Evolutionary conservation across 2,888 invertebrate genomes (phyloP), one percentile per base, ranked within the genome.

Genomic region (Cheilosia urbana): DNA sequence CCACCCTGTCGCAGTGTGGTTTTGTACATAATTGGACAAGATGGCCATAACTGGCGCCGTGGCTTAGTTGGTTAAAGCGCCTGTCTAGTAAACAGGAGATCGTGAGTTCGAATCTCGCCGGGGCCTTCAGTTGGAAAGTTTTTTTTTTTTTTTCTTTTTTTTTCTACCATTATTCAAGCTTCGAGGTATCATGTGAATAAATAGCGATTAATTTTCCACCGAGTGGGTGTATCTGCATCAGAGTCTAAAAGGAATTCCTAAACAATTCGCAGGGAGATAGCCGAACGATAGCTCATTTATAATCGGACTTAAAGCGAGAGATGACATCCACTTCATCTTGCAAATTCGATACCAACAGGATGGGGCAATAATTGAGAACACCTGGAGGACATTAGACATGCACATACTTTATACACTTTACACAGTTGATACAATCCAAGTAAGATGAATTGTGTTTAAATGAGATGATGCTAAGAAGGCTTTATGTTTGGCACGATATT

Each of bases 11-110:
- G 11, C 5, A 7, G 17, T 17, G 45, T 27, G 7, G 45, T 47
- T 2, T 24, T 51, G n/a, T 24, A 11, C 0, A 15, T 15, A 24
- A 15, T 51, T 51, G 11, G 21, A 51, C 51, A 24, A 2, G 0
- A 0, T 11, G 4, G 5, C 2, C 0, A 5, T 27, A 78, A 57
- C 7, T 19, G 91, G 91, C 91, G 91, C 91, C 91, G 91, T 91
- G 91, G 91, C 91, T 91, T 91, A 91, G 91, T 91, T 91, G 91
- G 91, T 91, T 91, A 91, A 91, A 91, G 91, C 91, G 91, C 91
- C 91, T 91, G 91, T 91, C 91, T 91, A 91, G 91, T 91, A 91
- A 91, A 91, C 91, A 91, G 91, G 91, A 89, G 89, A 90, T 90
- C 89, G 88, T 89, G 89, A 90, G 89, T 90, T 90, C 89, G 89